Evolutionary conservation across 2,797 vertebrate species (phyloP).

Genomic region (Pangasius sanitwongsei): DNA sequence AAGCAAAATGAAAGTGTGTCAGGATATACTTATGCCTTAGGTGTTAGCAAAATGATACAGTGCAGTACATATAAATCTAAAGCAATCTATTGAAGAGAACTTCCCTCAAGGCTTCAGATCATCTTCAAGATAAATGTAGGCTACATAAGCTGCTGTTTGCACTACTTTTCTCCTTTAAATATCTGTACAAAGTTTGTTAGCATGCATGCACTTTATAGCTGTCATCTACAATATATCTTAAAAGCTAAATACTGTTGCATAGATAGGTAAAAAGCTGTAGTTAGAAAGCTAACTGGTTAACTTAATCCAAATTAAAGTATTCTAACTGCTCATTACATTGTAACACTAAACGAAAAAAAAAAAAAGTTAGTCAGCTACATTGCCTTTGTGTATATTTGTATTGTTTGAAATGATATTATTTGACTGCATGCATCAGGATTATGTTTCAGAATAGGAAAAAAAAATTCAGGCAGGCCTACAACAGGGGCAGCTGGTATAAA

Average conservation of each 20-base stretch:
- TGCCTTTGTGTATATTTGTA: not conserved
- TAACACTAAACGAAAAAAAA: not conserved
- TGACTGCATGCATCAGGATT: not conserved
- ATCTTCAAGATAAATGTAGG: slow-evolving; percentile 25
- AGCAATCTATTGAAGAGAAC: not conserved
- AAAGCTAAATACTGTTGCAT: no score
- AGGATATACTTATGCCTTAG: slow-evolving; percentile 19
- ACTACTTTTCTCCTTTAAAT: not conserved
- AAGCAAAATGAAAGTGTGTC: not conserved
- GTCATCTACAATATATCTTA: not conserved
- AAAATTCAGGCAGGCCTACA: not conserved
- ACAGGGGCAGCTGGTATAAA: not conserved
- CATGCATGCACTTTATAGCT: not conserved
- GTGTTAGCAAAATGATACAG: slow-evolving; percentile 27
- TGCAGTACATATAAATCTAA: slow-evolving; percentile 19
- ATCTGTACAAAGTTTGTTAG: not conserved
- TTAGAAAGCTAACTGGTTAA: not conserved
- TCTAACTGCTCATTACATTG: not conserved
- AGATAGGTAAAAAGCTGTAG: no score
- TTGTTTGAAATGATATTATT: not conserved
- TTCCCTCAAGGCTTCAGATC: not conserved
- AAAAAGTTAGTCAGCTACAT: not conserved
- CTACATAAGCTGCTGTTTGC: slow-evolving; percentile 1
- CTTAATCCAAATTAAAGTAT: not conserved
- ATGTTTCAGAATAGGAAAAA: not conserved